Evolutionary conservation across 2,888 invertebrate genomes (phyloP), one percentile per base, ranked within the genome.

Genomic region (Anthrax anthrax): DNA sequence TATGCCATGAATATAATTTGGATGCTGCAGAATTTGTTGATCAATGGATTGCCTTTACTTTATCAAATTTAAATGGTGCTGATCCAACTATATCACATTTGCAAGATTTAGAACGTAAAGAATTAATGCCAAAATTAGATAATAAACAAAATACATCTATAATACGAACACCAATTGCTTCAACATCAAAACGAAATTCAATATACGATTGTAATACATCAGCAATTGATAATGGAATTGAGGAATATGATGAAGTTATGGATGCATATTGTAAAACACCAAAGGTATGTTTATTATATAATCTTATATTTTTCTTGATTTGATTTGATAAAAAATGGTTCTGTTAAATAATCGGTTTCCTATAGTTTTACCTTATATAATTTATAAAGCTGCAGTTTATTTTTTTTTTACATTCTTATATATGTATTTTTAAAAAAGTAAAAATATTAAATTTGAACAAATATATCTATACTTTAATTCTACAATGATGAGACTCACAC

Each of bases 11-110:
- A 44, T 77, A 84, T 61, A 68, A 73, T 56, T 66, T 84, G 43
- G 76, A 76, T 56, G 78, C 81, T 37, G 80, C 79, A 60, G 77
- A 78, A 57, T 78, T 86, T 55, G 81, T 78, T 44, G 80, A 83
- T 60, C 75, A 78, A 70, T 88, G 86, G 86, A 75, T 82, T 70
- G 84, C 86, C 18, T 87, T 77, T 62, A 78, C 79, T 56, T 70
- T 80, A 47, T 79, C 82, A 32, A 69, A 78, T 59, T 65, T 77
- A 52, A 72, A 74, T 54, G 78, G 78, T 34, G 74, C 74, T 1
- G 69, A 75, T 32, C 80, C 84, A 19, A 76, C 74, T 43, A 51
- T 76, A 29, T 75, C 75, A 17, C 67, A 72, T 58, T 69, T 86
- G 42, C 70, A 72, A 50, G 67, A 72, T 57, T 73, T 83, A 62